Conservation (phyloP, 2,888 invertebrate species). For the Frankliniella intonsa region DNA sequence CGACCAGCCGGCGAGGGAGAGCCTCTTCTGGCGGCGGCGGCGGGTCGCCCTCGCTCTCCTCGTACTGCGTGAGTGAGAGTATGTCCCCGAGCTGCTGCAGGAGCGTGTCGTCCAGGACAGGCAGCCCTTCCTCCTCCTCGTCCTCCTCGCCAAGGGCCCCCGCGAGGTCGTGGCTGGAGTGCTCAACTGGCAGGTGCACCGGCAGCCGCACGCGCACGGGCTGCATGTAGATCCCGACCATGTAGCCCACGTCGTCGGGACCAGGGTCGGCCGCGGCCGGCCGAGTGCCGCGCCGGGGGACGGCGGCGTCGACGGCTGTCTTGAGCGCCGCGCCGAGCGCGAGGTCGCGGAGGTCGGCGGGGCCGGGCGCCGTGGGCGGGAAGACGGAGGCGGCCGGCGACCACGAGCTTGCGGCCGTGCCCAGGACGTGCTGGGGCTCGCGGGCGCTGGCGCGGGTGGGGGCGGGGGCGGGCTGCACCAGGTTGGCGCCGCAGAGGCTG, state of each 20-base stretch:
- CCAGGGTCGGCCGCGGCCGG: background rate
- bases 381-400: no score
- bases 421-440: no score
- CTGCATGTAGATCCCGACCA: constrained; percentile 19
- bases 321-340: background rate
- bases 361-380: background rate
- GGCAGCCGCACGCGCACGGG: constrained; percentile 3
- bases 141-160: background rate
- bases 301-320: background rate
- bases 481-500: background rate
- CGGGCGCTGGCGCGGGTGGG: background rate
- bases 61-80: constrained; percentile 7
- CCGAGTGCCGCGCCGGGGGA: background rate
- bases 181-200: background rate
- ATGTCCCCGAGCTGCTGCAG: constrained; percentile 3
- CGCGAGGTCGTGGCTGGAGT: background rate
- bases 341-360: background rate
- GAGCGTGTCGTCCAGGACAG: background rate
- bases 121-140: background rate
- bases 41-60: background rate
- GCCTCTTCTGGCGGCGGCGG: background rate
- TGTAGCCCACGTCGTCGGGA: background rate
- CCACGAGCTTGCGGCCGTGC: no score
- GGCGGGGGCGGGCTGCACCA: background rate
- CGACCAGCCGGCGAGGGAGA: background rate